Base-by-base conservation (phyloP, 2,888 invertebrate species). In the Phrixothrix hirtus region DNA sequence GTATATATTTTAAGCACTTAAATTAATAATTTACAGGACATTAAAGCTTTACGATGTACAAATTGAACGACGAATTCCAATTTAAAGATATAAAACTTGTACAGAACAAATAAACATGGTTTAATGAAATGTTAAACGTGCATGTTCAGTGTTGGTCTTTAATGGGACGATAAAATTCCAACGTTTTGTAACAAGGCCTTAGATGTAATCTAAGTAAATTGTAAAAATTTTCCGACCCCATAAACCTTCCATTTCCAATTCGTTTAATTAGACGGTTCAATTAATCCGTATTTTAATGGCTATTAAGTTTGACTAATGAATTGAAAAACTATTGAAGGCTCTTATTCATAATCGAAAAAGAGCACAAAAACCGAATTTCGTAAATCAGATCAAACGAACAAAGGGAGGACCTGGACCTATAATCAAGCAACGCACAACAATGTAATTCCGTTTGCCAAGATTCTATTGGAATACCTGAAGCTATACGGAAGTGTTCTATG, bases 401-500 rank as follows among this genome's bases (percentile, higher is more conserved):
- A n/a, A n/a, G n/a, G n/a, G n/a, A n/a, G n/a, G n/a, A n/a, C n/a
- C n/a, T n/a, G n/a, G n/a, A n/a, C n/a, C n/a, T n/a, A n/a, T n/a
- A n/a, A n/a, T n/a, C n/a, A n/a, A n/a, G n/a, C n/a, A n/a, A n/a
- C n/a, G n/a, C n/a, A n/a, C n/a, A n/a, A n/a, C n/a, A n/a, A 31
- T 12, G 13, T 6, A 35, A 10, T 17, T 35, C 15, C 14, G 32
- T 2, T 16, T 16, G 15, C 9, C 14, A 11, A 10, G 14, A 4
- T 32, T 9, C 17, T 4, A n/a, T 14, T 12, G 6, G 7, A 13
- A 14, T 35, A 17, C 35, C 35, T 14, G 10, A 16, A 9, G 13
- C 31, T n/a, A 14, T 11, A 36, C 34, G 36, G 36, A 36, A 36
- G 25, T 36, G 7, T 4, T 36, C n/a, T 36, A 21, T 36, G 36